Base-by-base conservation (phyloP, 2,113 vertebrate genomes). In the Cichladusa arquata region DNA sequence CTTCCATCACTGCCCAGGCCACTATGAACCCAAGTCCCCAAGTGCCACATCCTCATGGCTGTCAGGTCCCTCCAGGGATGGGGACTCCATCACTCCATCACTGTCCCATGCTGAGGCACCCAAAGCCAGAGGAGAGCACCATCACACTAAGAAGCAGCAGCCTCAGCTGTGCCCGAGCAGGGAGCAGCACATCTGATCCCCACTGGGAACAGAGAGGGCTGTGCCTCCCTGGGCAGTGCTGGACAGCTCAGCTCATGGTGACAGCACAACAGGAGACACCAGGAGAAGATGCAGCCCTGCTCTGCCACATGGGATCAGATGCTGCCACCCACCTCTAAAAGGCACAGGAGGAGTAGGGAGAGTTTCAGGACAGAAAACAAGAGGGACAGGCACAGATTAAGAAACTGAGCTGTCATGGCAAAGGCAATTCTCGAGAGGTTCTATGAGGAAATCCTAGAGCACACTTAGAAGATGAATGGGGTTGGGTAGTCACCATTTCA, bases 301-400 rank as follows among this genome's bases (percentile, higher is more conserved):
- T 13, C 45, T 65, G 34, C 50, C 45, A 0, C 0, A 11, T 1
- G 50, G 34, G 56, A 8, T 4, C 6, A 18, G 60, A 3, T 26
- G 14, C 22, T 11, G 1, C 0, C 76, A 40, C 38, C 31, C 47
- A 12, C 18, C 36, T 6, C 28, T 9, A 4, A 72, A 29, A 36
- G 54, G 45, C 45, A 24, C 60, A 42, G 60, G 44, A 67, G 58
- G 23, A 20, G 33, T 0, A 58, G 64, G 40, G 29, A 11, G 51
- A 47, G 36, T 16, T 26, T 26, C 7, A 2, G 60, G 50, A 45
- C 36, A 47, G 60, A 24, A 0, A 17, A 38, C n/a, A n/a, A 33
- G 54, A 44, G 31, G 3, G 14, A 8, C 3, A 18, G 57, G n/a
- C 15, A 12, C 0, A 16, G 42, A 9, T 5, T 13, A 17, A 38